Evolutionary conservation across 2,888 invertebrate genomes (phyloP).

Genomic region (Agrochola circellaris): DNA sequence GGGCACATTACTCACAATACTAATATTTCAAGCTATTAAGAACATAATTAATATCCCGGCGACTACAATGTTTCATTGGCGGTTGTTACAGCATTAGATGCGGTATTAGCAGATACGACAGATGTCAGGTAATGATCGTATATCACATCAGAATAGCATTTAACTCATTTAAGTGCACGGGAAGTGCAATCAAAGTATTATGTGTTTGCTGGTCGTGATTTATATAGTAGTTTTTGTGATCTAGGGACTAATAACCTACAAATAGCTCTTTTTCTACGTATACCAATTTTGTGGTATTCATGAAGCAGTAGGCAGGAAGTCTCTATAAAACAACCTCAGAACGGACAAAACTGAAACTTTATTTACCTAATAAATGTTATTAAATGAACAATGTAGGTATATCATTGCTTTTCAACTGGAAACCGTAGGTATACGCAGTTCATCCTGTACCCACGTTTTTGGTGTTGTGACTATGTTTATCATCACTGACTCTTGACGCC

Average conservation of each 20-base stretch:
- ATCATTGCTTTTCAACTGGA: no score
- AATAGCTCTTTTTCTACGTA: no score
- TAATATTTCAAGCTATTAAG: slow-evolving; percentile 59
- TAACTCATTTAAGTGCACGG: slow-evolving; percentile 27
- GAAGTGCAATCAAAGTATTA: slow-evolving; percentile 47
- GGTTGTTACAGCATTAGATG: slow-evolving; percentile 15
- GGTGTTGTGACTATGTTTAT: no score
- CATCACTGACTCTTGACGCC: no score
- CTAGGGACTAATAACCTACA: neutral
- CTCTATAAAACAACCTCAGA: no score
- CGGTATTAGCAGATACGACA: slow-evolving; percentile 35
- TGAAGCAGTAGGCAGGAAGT: no score
- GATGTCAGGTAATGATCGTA: slow-evolving; percentile 59
- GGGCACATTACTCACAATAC: slow-evolving; percentile 46
- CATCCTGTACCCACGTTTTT: no score
- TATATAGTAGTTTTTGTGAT: slow-evolving; percentile 16
- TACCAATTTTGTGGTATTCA: no score
- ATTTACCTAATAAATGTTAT: no score
- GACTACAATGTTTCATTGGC: slow-evolving; percentile 57
- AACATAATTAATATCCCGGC: slow-evolving; percentile 50
- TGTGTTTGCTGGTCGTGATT: slow-evolving; percentile 32
- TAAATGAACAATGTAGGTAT: no score
- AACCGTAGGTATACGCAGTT: no score
- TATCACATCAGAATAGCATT: slow-evolving; percentile 42
- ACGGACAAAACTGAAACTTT: no score